Evolutionary conservation across 2,888 invertebrate genomes (phyloP).

Genomic region (Unio delphinus): DNA sequence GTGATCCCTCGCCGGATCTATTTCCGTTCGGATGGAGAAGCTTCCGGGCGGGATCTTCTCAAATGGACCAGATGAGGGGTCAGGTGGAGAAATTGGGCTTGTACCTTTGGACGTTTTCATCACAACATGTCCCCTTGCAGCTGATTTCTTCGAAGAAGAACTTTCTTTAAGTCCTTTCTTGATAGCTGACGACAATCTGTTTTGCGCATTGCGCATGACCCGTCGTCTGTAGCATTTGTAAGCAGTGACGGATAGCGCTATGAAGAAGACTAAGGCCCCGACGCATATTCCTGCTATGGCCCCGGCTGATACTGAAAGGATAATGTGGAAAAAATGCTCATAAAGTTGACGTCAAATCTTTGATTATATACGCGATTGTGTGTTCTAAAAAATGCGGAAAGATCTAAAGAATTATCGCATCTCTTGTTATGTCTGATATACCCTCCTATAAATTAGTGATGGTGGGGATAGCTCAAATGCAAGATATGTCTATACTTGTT

Average conservation of each 20-base stretch:
- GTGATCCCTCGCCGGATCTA: slow-evolving; percentile 41
- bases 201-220: slow-evolving; percentile 70
- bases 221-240: slow-evolving; percentile 80
- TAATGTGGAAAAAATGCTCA: too few species aligned
- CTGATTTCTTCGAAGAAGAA: slow-evolving; percentile 82
- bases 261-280: slow-evolving; percentile 76
- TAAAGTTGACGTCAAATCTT: too few species aligned
- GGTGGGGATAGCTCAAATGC: too few species aligned
- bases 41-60: slow-evolving; percentile 67
- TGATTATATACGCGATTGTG: too few species aligned
- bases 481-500: too few species aligned
- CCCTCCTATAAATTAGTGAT: too few species aligned
- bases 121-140: slow-evolving; percentile 74
- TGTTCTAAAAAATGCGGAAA: too few species aligned
- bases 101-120: slow-evolving; percentile 69
- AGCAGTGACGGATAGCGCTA: slow-evolving; percentile 77
- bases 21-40: slow-evolving; percentile 73
- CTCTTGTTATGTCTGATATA: too few species aligned
- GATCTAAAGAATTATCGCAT: too few species aligned
- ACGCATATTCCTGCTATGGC: slow-evolving; percentile 79
- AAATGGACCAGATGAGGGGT: slow-evolving; percentile 46
- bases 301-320: slow-evolving; percentile 58
- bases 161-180: slow-evolving; percentile 68
- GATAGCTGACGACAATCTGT: slow-evolving; percentile 66
- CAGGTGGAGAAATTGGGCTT: slow-evolving; percentile 59